Evolutionary conservation across 1,140 invertebrate species (phyloP), one percentile per base, ranked within the genome.

Genomic region (Drosophila miranda): DNA sequence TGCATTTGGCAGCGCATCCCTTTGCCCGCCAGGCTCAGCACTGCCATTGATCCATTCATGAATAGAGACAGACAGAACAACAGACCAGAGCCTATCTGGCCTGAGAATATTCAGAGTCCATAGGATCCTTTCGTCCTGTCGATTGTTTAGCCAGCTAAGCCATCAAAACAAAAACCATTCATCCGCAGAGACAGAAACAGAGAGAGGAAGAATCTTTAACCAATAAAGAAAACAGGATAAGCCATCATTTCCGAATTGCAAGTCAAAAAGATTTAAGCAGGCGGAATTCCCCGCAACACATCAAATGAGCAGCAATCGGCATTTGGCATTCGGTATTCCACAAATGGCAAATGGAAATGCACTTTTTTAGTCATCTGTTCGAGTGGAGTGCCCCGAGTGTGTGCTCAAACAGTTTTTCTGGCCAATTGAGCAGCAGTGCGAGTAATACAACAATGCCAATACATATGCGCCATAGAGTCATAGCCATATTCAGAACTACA

Each of bases 181-280:
- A 70, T 64, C 49, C 52, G 48, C 50, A 62, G 26, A 74, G 72
- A 67, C 54, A 55, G 43, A 34, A 3, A 19, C 19, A 5, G 11
- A 13, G 11, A 38, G 34, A 34, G 34, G 3, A 13, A 13, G 53
- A 70, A 77, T 74, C 70, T 82, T 86, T 77, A 89, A 73, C 87
- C 78, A 89, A 89, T 82, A 89, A 83, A 72, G 87, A 89, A 84
- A 89, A 89, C 73, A 89, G 82, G 87, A 89, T 89, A 80, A 89
- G 73, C 86, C 70, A 71, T 72, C 59, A 87, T 89, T 89, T 89
- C 87, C 87, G 87, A 89, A 69, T 74, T 80, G 75, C 70, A 75
- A 89, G 87, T 89, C 87, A 89, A 89, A 83, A 77, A 58, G 87
- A 89, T 78, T 75, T 86, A 89, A 82, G 86, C 72, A 89, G 49